Conservation (phyloP, 2,888 invertebrate genomes). For the Brachycybe producta region DNA sequence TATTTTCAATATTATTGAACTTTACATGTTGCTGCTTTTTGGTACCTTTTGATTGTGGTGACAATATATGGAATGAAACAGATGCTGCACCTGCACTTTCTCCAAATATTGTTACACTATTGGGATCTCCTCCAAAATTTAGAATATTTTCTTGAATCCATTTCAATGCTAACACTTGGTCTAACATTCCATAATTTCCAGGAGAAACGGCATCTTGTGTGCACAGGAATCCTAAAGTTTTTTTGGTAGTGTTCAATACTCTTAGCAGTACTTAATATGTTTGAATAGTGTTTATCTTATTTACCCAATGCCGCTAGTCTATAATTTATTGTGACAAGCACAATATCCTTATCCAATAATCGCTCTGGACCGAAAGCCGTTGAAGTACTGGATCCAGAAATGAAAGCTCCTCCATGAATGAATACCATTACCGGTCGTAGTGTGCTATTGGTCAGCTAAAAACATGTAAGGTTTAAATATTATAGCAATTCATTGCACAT, state of each 20-base stretch:
- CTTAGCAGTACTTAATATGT: no score
- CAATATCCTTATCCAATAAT: constrained; percentile 38
- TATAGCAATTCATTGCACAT: no score
- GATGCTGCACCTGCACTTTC: constrained; percentile 43
- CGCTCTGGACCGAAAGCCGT: constrained; percentile 36
- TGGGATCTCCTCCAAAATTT: constrained; percentile 42
- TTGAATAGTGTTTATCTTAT: background rate
- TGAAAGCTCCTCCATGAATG: constrained; percentile 31
- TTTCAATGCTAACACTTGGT: constrained; percentile 39
- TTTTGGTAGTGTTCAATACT: no score
- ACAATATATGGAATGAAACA: constrained; percentile 32
- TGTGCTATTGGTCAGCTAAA: constrained; percentile 24
- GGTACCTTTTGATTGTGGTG: constrained; percentile 22
- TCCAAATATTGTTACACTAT: constrained; percentile 40
- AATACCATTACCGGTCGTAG: constrained; percentile 30
- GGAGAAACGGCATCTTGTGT: constrained; percentile 47
- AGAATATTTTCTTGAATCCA: constrained; percentile 43
- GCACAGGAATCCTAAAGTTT: constrained; percentile 46
- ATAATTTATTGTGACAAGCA: constrained; percentile 39
- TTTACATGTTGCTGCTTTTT: no score
- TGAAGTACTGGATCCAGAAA: constrained; percentile 24
- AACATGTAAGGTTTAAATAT: background rate
- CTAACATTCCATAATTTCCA: constrained; percentile 48
- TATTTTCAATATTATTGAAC: background rate
- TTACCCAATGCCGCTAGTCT: constrained; percentile 36